Evolutionary conservation across 2,113 vertebrate species (phyloP).

Genomic region (Brienomyrus brachyistius): DNA sequence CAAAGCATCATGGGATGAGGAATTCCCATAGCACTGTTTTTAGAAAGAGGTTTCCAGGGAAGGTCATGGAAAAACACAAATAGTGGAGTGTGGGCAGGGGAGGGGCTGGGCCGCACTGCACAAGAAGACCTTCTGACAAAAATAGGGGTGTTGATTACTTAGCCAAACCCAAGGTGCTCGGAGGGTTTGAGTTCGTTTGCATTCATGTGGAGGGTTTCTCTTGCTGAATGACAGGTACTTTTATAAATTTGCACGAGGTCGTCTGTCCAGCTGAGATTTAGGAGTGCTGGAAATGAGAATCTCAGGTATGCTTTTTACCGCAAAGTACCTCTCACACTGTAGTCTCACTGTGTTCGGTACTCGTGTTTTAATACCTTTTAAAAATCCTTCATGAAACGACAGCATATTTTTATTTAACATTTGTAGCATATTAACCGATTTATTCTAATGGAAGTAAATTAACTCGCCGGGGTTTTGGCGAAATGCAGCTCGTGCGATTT

Average conservation of each 20-base stretch:
- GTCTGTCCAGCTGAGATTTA: neutral
- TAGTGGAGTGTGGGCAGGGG: neutral
- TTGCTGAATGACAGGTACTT: neutral
- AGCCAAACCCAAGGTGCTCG: neutral
- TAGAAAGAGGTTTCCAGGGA: neutral
- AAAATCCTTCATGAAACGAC: neutral
- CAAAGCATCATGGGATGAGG: neutral
- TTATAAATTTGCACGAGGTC: neutral
- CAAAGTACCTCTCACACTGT: neutral
- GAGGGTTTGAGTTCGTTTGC: neutral
- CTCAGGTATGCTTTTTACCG: neutral
- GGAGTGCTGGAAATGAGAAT: neutral
- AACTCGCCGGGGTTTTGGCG: neutral
- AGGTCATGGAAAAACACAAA: neutral
- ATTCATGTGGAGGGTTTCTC: neutral
- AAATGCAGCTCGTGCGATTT: neutral
- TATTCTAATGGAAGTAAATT: neutral
- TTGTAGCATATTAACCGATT: neutral
- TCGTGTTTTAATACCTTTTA: neutral
- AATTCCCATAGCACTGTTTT: neutral
- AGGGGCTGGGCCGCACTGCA: neutral
- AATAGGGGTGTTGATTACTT: slow-evolving; percentile 1
- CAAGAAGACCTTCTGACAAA: neutral
- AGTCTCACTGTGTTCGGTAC: neutral
- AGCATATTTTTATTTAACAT: neutral